phyloP scores from a whole-genome alignment of 2,888 invertebrate species.

The Helicoverpa assulta region DNA sequence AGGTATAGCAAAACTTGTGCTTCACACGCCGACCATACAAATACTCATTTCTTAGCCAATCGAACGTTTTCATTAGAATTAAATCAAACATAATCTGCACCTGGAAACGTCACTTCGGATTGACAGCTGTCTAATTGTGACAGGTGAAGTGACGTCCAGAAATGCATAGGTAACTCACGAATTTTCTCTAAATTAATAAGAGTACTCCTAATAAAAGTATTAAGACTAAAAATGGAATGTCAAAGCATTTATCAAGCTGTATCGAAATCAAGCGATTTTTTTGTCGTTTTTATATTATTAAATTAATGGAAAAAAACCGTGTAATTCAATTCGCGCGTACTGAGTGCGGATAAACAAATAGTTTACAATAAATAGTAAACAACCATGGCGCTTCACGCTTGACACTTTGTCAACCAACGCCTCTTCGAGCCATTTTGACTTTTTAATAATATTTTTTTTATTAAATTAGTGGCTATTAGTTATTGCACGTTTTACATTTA shows the following conservation, averaged over 20 bases:
- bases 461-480: slow-evolving; percentile 90
- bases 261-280: slow-evolving; percentile 67
- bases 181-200: slow-evolving; percentile 82
- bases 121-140: slow-evolving; percentile 55
- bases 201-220: slow-evolving; percentile 81
- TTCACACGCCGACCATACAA: slow-evolving; percentile 68
- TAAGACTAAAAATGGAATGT: slow-evolving; percentile 83
- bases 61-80: slow-evolving; percentile 70
- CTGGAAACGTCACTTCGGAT: slow-evolving; percentile 57
- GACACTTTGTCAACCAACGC: slow-evolving; percentile 77
- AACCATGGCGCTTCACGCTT: slow-evolving; percentile 70
- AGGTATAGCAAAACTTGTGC: slow-evolving; percentile 86
- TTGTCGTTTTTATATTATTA: slow-evolving; percentile 63
- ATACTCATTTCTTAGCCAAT: slow-evolving; percentile 67
- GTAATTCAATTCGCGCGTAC: slow-evolving; percentile 63
- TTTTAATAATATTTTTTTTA: slow-evolving; percentile 85
- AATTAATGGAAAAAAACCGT: slow-evolving; percentile 65
- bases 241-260: slow-evolving; percentile 81
- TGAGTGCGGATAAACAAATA: slow-evolving; percentile 79
- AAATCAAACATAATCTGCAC: slow-evolving; percentile 64
- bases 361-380: slow-evolving; percentile 89
- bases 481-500: slow-evolving; percentile 91
- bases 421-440: slow-evolving; percentile 84
- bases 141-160: slow-evolving; percentile 63
- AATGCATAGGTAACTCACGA: slow-evolving; percentile 81